Evolutionary conservation across 2,797 vertebrate species (phyloP).

Genomic region (Peromyscus aztecus): DNA sequence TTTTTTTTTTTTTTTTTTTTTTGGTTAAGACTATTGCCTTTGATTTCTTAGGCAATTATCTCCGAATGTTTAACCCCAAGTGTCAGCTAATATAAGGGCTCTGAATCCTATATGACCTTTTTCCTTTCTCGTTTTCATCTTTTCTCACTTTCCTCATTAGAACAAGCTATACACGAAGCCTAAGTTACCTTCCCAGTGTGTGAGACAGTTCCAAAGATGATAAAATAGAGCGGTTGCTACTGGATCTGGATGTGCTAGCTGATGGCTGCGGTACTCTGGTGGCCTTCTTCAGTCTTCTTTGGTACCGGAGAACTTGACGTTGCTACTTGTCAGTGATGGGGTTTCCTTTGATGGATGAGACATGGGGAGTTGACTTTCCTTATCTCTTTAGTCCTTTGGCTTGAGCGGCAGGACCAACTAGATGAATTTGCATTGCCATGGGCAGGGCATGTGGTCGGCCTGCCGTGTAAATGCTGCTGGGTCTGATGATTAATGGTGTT

Average conservation of each 20-base stretch:
- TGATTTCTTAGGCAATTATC: conserved; percentile 65
- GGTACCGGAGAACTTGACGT: conserved; percentile 56
- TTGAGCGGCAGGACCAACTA: conserved; percentile 80
- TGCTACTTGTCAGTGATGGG: conserved; percentile 73
- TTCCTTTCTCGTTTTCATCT: conserved; percentile 60
- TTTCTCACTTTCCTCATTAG: conserved; percentile 64
- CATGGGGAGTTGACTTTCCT: conserved; percentile 77
- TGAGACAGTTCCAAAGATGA: conserved; percentile 27
- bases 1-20: conserved; percentile 55
- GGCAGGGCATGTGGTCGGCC: conserved; percentile 78
- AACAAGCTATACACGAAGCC: conserved; percentile 58
- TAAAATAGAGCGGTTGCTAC: conserved; percentile 65
- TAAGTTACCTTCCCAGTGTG: conserved; percentile 49
- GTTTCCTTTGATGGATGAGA: conserved; percentile 71
- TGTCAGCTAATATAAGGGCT: conserved; percentile 53
- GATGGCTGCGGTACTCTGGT: neutral
- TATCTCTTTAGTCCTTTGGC: conserved; percentile 82
- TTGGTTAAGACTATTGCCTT: conserved; percentile 50
- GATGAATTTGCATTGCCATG: conserved; percentile 82
- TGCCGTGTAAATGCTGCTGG: conserved; percentile 80
- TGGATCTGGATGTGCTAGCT: conserved; percentile 19
- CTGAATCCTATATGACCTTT: conserved; percentile 57
- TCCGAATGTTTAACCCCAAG: conserved; percentile 68
- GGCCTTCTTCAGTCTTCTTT: conserved; percentile 67
- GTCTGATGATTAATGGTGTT: conserved; percentile 82